Conservation (phyloP, 1,140 invertebrate species). For the Trinorchestia longiramus region DNA sequence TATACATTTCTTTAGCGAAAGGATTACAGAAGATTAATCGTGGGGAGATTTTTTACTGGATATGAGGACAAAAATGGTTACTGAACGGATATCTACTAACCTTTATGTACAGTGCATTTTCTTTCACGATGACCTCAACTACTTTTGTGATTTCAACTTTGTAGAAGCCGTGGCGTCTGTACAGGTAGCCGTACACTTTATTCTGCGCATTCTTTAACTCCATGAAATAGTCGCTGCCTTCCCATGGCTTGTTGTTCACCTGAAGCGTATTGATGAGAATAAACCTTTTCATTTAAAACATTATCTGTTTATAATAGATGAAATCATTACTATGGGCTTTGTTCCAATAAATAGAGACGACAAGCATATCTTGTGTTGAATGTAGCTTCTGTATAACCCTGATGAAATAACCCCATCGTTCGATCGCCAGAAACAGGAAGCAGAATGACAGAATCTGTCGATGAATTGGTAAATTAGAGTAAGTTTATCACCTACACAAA, state of each 20-base stretch:
- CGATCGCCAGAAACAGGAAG: no score
- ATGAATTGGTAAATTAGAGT: background rate
- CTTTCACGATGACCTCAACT: conserved; percentile 13
- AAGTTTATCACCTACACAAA: no score
- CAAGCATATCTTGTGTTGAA: no score
- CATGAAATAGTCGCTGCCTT: background rate
- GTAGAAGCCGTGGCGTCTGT: background rate
- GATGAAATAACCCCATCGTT: background rate
- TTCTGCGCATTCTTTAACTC: background rate
- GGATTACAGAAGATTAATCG: no score
- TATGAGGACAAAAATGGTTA: no score
- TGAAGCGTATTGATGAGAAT: background rate
- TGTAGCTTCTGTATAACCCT: background rate
- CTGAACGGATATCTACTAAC: background rate
- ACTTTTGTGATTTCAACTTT: background rate
- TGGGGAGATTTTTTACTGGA: no score
- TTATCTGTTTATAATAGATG: background rate
- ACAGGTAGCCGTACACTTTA: background rate
- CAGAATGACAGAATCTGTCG: background rate
- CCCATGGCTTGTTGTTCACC: background rate
- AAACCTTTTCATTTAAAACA: background rate
- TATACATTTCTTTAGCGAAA: no score
- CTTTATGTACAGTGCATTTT: background rate
- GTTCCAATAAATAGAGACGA: background rate
- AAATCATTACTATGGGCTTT: background rate